phyloP scores from a whole-genome alignment of 2,113 vertebrate species.

The Pseudorhombus dupliciocellatus region DNA sequence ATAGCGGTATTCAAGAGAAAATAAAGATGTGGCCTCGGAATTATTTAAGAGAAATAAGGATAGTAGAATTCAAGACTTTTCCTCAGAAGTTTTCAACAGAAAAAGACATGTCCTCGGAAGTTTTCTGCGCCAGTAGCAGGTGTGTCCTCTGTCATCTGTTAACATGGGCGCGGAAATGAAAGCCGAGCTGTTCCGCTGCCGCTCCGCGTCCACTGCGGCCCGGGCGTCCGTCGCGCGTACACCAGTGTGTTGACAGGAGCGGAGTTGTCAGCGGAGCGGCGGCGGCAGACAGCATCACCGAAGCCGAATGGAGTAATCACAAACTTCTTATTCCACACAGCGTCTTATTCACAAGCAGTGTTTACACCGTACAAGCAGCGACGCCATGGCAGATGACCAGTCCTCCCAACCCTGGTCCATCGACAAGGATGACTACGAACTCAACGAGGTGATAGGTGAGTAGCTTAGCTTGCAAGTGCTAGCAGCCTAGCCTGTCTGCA shows the following conservation, averaged over 20 bases:
- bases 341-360: constrained; percentile 26
- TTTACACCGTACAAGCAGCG: constrained; percentile 33
- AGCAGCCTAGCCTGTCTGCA: constrained; percentile 47
- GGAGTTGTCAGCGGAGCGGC: constrained; percentile 69
- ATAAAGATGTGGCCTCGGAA: too few relatives aligned
- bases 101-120: too few relatives aligned
- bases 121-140: too few relatives aligned
- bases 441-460: constrained; percentile 97
- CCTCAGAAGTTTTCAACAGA: too few relatives aligned
- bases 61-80: too few relatives aligned
- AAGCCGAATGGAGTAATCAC: constrained; percentile 69
- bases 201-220: too few relatives aligned
- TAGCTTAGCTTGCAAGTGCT: constrained; percentile 71
- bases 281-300: constrained; percentile 38
- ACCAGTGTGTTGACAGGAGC: constrained; percentile 77
- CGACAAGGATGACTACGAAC: constrained; percentile 93
- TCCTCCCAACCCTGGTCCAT: constrained; percentile 91
- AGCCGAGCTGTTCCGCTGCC: too few relatives aligned
- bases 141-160: too few relatives aligned
- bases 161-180: too few relatives aligned
- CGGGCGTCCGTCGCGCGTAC: constrained; percentile 52
- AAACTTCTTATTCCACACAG: constrained; percentile 33
- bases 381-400: constrained; percentile 90
- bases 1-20: too few relatives aligned
- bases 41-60: too few relatives aligned